Evolutionary conservation across 2,888 invertebrate genomes (phyloP), one percentile per base, ranked within the genome.

Genomic region (Sphaerophoria rueppellii): DNA sequence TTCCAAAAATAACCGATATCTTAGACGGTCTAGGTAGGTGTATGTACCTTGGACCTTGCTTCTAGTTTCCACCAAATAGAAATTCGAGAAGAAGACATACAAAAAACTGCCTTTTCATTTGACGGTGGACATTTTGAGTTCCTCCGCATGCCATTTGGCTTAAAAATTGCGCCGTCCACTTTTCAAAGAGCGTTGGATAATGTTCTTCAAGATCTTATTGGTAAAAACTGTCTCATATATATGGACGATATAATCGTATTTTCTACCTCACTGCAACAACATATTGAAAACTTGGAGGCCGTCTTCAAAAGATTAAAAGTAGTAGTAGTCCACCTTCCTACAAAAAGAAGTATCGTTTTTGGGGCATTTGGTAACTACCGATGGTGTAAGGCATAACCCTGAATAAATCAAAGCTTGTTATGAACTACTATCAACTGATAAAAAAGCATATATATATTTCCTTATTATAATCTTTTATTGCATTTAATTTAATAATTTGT

Each of bases 31-130:
- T 90, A 76, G 89, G 89, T 40, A 87, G 88, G 69, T 86, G 88
- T 4, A 34, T 55, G 4, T 34, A 55, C 12, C n/a, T 34, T 88
- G 0, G 89, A 89, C 72, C 46, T 90, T 0, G 88, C 89, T 3
- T 88, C 86, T 0, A 89, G 89, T 0, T 89, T 89, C 55, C 88
- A 89, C 40, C 89, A 90, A 71, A 89, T 90, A 0, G 85, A 87
- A n/a, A 88, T 90, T 86, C 35, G 83, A 9, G 46, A 75, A 6
- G 14, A 50, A n/a, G 83, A 87, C 24, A 79, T 81, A 7, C 58
- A 43, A 35, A 88, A 87, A 61, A 87, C 82, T 4, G 87, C 86
- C 12, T 88, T 88, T 48, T 24, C 24, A 24, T 24, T 24, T 2
- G 24, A 24, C 24, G 24, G 24, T 24, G 24, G 24, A 24, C 24